These are phyloP conservation scores for Drosophila tropicalis DNA, from an alignment of 1,140 invertebrate species.

Conservation along the genomic window DNA sequence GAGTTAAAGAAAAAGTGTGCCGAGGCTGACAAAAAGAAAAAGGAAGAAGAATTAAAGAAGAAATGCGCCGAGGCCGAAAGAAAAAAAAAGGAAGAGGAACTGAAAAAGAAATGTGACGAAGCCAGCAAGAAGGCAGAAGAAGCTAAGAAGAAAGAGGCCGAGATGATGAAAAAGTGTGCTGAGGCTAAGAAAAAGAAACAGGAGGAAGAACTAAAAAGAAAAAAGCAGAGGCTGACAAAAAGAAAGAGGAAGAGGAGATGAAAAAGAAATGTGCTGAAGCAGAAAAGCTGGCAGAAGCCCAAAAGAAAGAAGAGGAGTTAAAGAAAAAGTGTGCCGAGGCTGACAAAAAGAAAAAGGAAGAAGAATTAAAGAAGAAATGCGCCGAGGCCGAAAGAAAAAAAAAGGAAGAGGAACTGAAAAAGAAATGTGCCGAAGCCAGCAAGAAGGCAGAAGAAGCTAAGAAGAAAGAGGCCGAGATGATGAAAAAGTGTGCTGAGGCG, in stretches of 20 bases:
- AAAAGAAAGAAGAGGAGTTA: background rate
- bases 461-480: background rate
- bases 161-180: background rate
- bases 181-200: background rate
- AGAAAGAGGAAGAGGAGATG: background rate
- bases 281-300: too few relatives aligned
- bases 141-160: too few relatives aligned
- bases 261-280: background rate
- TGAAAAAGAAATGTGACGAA: background rate
- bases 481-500: background rate
- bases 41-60: background rate
- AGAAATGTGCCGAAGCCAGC: background rate
- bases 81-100: background rate
- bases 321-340: background rate
- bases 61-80: background rate
- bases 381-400: background rate
- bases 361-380: background rate
- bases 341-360: background rate
- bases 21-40: background rate
- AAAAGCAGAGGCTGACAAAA: too few relatives aligned
- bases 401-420: background rate
- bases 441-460: background rate
- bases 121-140: background rate
- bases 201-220: too few relatives aligned
- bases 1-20: background rate